A percentile compares a stretch with the other conserved stretches of the same genome.
These are phyloP conservation scores for Pomatostomus ruficeps DNA, from an alignment of 2,113 vertebrate genomes.

Conservation along the genomic window DNA sequence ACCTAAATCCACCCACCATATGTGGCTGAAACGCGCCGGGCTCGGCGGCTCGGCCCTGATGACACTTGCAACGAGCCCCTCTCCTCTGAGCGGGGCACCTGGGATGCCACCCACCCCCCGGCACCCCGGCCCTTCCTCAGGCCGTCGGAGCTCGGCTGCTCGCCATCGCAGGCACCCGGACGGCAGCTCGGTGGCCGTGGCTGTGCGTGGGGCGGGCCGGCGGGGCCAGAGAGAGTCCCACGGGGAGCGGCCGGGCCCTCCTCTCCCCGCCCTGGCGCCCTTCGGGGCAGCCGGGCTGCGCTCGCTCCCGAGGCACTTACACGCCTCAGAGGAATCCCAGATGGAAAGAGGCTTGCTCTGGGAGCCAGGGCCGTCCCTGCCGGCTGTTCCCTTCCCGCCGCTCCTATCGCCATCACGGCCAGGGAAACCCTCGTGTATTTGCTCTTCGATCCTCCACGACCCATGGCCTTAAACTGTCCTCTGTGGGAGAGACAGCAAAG, in stretches of 20 bases:
- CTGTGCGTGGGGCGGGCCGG: too few relatives aligned
- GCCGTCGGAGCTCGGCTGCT: neutral
- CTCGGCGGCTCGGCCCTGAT: neutral
- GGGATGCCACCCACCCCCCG: neutral
- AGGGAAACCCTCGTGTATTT: neutral
- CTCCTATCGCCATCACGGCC: fast-evolving
- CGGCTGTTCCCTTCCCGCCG: neutral
- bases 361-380: neutral
- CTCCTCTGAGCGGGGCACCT: neutral
- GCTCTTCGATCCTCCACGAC: neutral
- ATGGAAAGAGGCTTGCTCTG: fast-evolving
- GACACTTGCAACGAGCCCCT: neutral
- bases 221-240: neutral
- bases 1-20: constrained; percentile 79
- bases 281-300: neutral
- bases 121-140: neutral
- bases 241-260: fast-evolving
- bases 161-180: neutral
- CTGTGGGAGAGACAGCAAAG: neutral
- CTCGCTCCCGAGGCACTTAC: fast-evolving
- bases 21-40: constrained; percentile 67
- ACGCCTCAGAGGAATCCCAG: neutral
- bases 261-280: fast-evolving
- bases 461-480: neutral
- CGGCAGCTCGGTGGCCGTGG: fast-evolving